phyloP scores from a whole-genome alignment of 2,888 invertebrate genomes.

The Troglohyphantes excavatus region DNA sequence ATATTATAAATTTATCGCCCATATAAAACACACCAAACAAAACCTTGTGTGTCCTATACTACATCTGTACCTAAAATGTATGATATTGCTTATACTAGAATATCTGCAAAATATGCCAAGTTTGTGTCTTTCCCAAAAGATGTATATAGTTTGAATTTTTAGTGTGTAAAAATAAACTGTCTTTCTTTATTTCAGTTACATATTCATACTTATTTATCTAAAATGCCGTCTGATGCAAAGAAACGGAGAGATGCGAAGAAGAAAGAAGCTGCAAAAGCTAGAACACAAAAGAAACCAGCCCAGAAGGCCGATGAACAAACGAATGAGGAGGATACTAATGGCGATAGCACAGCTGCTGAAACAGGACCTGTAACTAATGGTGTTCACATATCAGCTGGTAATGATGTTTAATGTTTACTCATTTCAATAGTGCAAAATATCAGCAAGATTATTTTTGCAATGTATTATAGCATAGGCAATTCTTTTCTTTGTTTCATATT shows the following conservation, averaged over 20 bases:
- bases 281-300: constrained; percentile 82
- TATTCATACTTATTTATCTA: constrained; percentile 27
- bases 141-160: too few relatives aligned
- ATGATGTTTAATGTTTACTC: background rate
- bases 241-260: constrained; percentile 99
- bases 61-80: too few relatives aligned
- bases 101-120: too few relatives aligned
- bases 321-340: constrained; percentile 83
- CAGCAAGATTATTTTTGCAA: too few relatives aligned
- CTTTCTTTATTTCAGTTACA: constrained; percentile 35
- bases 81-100: too few relatives aligned
- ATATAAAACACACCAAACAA: too few relatives aligned
- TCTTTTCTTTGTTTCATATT: too few relatives aligned
- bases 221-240: constrained; percentile 99
- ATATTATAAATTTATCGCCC: too few relatives aligned
- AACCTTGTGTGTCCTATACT: too few relatives aligned
- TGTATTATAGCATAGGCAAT: too few relatives aligned
- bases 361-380: constrained; percentile 67
- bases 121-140: too few relatives aligned
- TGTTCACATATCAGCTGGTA: constrained; percentile 78
- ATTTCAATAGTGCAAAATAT: too few relatives aligned
- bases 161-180: background rate
- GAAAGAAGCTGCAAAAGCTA: constrained; percentile 93
- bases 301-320: constrained; percentile 80
- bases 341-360: constrained; percentile 84